Base-by-base conservation (phyloP, 37 sponge, comb jelly and placozoan species). In the Beroe ovata region DNA sequence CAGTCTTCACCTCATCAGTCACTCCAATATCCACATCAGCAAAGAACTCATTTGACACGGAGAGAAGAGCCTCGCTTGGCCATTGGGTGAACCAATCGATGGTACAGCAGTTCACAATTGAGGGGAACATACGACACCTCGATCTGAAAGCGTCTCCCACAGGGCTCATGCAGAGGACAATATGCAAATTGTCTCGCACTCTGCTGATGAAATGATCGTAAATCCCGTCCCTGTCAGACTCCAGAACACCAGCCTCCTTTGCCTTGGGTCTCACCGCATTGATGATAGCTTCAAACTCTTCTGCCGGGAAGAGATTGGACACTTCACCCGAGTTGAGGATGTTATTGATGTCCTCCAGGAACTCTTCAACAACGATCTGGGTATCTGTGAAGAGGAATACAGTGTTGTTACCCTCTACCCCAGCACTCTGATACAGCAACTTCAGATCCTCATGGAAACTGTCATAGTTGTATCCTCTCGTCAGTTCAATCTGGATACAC, bases 51-150 rank as follows among this genome's bases (percentile, higher is more conserved):
- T 92, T 62, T 14, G 99, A 96, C 6, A 97, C 99, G 71, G 99
- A 97, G 14, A 97, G 92, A 77, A 97, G 72, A 20, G 99, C 99
- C 64, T 97, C 96, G 40, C 92, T 94, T 34, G 99, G 99, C 99
- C 99, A 98, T 60, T 94, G 94, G 26, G 95, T 96, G 91, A 98
- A 98, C 99, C 99, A 98, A 61, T 98, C 99, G 32, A 98, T 98
- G n/a, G 99, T 98, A 72, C 99, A 98, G 89, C 99, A 98, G 90
- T 95, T 98, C 60, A 98, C 96, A 0, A 98, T 93, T 1, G 96
- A 96, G 6, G 99, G 99, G 92, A 98, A 98, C 99, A 96, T 95
- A 1, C 99, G 92, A 42, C 95, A 95, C 0, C 99, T 72, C 1
- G 99, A 88, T 26, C 99, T 71, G 90, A 98, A 98, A 64, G 95